A percentile compares a stretch with the other conserved stretches of the same genome.
These are phyloP conservation scores for Isurus oxyrinchus DNA, from an alignment of 2,113 vertebrate species.

Conservation along the genomic window DNA sequence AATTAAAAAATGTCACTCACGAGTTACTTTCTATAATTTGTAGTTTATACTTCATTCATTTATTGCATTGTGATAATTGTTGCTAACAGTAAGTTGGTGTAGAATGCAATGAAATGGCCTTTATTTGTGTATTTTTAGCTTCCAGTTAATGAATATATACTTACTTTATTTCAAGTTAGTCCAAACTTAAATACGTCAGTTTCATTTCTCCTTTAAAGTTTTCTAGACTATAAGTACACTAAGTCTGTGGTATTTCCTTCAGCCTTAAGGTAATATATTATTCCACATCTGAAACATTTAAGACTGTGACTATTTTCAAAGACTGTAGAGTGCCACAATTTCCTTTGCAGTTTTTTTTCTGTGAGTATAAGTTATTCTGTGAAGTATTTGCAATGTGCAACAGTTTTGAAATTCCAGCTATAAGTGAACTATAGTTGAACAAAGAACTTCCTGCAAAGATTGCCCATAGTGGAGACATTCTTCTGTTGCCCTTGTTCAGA, in stretches of 20 bases:
- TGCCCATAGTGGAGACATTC: neutral
- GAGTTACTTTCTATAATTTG: neutral
- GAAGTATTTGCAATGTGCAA: neutral
- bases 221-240: neutral
- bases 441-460: neutral
- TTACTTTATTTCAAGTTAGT: neutral
- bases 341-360: neutral
- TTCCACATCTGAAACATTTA: constrained; percentile 10
- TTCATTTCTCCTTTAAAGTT: neutral
- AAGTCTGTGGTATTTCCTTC: neutral
- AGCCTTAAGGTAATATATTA: neutral
- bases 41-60: neutral
- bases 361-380: neutral
- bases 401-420: neutral
- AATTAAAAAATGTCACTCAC: neutral
- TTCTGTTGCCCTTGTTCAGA: neutral
- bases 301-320: constrained; percentile 11
- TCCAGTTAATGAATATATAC: neutral
- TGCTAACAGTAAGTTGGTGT: neutral
- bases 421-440: neutral
- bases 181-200: neutral
- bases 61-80: neutral
- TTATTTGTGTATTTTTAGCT: neutral
- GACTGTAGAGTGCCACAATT: neutral
- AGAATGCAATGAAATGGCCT: neutral